Percentiles rank a stretch among this genome's conserved stretches.
These are phyloP conservation scores for Pachyuromys duprasi DNA, from an alignment of 2,797 vertebrate species.

Conservation along the genomic window DNA sequence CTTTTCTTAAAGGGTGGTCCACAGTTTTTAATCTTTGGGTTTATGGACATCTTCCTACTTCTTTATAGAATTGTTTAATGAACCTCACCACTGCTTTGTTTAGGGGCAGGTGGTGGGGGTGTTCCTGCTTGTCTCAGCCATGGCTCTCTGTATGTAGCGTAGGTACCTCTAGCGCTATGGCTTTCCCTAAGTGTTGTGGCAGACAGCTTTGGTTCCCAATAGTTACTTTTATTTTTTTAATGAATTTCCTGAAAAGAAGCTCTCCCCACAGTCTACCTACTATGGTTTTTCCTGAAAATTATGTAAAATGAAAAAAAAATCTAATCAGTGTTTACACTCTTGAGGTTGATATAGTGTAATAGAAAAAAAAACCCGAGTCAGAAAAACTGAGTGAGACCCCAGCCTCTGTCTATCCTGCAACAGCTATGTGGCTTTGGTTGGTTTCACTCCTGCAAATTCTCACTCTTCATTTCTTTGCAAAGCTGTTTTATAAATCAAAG, in stretches of 20 bases:
- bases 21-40: background rate
- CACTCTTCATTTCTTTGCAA: background rate
- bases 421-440: background rate
- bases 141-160: background rate
- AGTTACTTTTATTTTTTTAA: background rate
- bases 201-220: background rate
- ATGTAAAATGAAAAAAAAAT: background rate
- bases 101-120: background rate
- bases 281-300: slow-evolving; percentile 26
- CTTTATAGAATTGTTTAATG: background rate
- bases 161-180: background rate
- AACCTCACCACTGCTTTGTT: background rate
- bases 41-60: background rate
- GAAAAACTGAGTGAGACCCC: background rate
- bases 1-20: background rate
- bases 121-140: background rate
- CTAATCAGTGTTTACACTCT: background rate
- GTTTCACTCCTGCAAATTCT: background rate
- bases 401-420: background rate
- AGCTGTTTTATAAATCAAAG: background rate
- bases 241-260: slow-evolving; percentile 16
- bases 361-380: background rate
- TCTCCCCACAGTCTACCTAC: background rate
- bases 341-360: background rate
- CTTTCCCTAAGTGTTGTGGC: background rate